Evolutionary conservation across 2,888 invertebrate genomes (phyloP), one percentile per base, ranked within the genome.

Genomic region (Brassicogethes aeneus): DNA sequence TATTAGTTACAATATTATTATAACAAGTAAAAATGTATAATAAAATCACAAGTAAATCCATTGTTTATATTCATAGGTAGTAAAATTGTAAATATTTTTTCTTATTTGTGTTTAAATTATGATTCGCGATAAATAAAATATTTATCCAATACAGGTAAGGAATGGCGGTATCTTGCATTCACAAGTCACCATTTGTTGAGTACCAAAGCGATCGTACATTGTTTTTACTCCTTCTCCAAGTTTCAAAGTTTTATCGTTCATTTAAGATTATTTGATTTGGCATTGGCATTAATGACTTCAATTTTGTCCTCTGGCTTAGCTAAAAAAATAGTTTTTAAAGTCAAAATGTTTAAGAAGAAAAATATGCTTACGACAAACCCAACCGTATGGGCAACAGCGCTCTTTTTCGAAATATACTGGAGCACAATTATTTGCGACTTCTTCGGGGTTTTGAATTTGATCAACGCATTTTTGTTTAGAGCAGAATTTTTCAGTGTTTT

Each of bases 401-500:
- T 39, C 15, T n/a, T 39, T 7, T 3, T 35, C 10, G 15, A 42
- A 40, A 31, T 47, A 47, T 2, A 36, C 42, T 2, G 44, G 44
- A n/a, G 47, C 47, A 29, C 47, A 47, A n/a, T 45, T 31, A 2
- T 36, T 34, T 3, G 30, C 23, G n/a, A 46, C 38, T 39, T 46
- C 34, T 3, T 36, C 32, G 1, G 39, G 23, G 29, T 42, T 2
- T 3, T 34, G 16, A 3, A 42, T 13, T 31, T 47, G 36, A 2
- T 33, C 8, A 8, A 32, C 40, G 30, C 47, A 47, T 23, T 47
- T 44, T 8, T 17, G 16, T n/a, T 33, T 41, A 16, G n/a, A 15
- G 16, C 48, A 48, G 14, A 46, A 44, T 40, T 45, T 40, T 23
- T 42, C 42, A 12, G 50, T 48, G 8, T 43, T 44, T 39, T 43